Base-by-base conservation (phyloP, 2,113 vertebrate species). In the Rhinoderma darwinii region DNA sequence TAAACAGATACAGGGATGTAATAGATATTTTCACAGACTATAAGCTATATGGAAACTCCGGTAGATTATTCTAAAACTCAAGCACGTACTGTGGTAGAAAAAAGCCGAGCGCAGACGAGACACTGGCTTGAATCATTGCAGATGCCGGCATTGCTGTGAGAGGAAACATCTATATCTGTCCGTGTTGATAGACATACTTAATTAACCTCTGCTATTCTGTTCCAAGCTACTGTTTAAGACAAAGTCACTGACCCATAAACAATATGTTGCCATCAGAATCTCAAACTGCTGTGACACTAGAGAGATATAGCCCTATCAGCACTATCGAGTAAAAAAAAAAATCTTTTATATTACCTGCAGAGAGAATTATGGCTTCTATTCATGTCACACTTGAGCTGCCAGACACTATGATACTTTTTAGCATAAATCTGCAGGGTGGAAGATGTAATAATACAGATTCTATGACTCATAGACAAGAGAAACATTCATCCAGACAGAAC, bases 191-290 rank as follows among this genome's bases (percentile, higher is more conserved):
- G 96, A 97, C 96, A 98, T 98, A 95, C 95, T 96, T 96, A 97
- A 99, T 98, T 99, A 99, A 99, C 97, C 98, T 99, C 97, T 97
- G 96, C 96, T 96, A 97, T 97, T 97, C 94, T 96, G 94, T 96
- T 93, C 94, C 90, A 95, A 93, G 92, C 93, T 92, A 93, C 91
- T 90, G 91, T 93, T 95, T 93, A 93, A 96, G 94, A 96, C 93
- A 92, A 95, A 97, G 91, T 95, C 94, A 94, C 92, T 97, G 97
- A 98, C 96, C 97, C 96, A 93, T 93, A 94, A 96, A 96, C 94
- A 94, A 93, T 96, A 96, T 95, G 97, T 97, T 96, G 94, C 97
- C 94, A 96, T 94, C 95, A 95, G 93, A 95, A 94, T 92, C 93
- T 93, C 89, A 90, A 81, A 93, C 80, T 82, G 91, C 89, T 3